A percentile compares a stretch with the other conserved stretches of the same genome.
These are phyloP conservation scores for Austrolebias charrua DNA, from an alignment of 2,797 vertebrate genomes.

Conservation along the genomic window DNA sequence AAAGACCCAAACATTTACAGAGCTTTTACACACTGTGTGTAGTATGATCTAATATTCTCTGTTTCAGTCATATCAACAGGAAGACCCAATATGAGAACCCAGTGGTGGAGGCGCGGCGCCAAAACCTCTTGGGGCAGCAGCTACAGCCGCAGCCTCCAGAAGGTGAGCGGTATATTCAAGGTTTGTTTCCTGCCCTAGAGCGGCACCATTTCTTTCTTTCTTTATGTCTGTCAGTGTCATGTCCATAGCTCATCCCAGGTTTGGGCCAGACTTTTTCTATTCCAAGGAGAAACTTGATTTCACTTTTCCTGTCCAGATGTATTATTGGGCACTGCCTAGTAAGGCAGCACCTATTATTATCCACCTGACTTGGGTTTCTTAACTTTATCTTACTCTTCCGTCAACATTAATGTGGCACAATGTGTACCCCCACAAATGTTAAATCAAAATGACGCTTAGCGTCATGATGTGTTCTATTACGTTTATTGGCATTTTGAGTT, in stretches of 20 bases:
- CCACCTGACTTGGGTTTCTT: too few species aligned
- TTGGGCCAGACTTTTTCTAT: conserved; percentile 47
- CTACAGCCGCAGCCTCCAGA: conserved; percentile 82
- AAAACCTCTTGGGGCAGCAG: conserved; percentile 88
- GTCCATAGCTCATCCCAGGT: conserved; percentile 54
- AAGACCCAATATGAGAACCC: conserved; percentile 99
- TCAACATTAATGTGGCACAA: too few species aligned
- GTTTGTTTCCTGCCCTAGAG: conserved; percentile 81
- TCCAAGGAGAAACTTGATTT: conserved; percentile 3
- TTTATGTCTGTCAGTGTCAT: conserved; percentile 71
- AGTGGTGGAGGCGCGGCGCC: conserved; percentile 92
- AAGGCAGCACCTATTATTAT: too few species aligned
- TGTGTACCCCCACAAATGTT: too few species aligned
- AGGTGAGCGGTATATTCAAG: conserved; percentile 86
- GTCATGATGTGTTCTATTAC: too few species aligned
- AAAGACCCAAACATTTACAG: neutral
- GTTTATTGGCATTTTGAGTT: too few species aligned
- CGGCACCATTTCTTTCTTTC: conserved; percentile 81
- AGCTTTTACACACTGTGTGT: neutral
- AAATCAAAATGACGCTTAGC: too few species aligned
- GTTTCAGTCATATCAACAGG: conserved; percentile 93
- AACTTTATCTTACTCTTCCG: too few species aligned
- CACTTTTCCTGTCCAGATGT: neutral
- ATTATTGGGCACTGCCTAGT: neutral
- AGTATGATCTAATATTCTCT: conserved; percentile 7